Percentiles rank a stretch among this genome's conserved stretches.
Evolutionary conservation across 2,888 invertebrate species (phyloP).

Genomic region (Melanostoma mellinum): DNA sequence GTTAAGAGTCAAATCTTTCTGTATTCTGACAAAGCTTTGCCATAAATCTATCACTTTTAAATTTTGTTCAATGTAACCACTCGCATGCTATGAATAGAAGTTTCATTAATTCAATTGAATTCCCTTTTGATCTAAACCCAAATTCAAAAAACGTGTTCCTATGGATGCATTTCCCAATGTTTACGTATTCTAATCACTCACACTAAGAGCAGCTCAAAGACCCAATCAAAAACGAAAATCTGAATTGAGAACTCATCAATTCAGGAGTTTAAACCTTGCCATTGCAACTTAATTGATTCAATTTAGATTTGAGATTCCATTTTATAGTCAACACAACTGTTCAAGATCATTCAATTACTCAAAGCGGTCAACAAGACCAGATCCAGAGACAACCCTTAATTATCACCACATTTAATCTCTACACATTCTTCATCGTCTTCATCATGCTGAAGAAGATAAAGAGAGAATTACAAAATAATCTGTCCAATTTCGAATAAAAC

Average conservation of each 20-base stretch:
- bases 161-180: too few species aligned
- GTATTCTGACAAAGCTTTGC: too few species aligned
- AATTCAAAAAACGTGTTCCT: too few species aligned
- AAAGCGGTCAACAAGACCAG: constrained; percentile 47
- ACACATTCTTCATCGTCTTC: constrained; percentile 3
- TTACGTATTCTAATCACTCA: too few species aligned
- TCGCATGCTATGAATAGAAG: too few species aligned
- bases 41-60: too few species aligned
- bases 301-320: constrained; percentile 34
- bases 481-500: constrained; percentile 34
- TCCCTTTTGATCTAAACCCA: too few species aligned
- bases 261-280: constrained; percentile 21
- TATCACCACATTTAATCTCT: constrained; percentile 23
- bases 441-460: constrained; percentile 8
- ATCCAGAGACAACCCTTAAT: constrained; percentile 48
- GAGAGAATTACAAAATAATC: constrained; percentile 55
- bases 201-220: too few species aligned
- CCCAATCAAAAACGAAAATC: too few species aligned
- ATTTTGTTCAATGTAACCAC: too few species aligned
- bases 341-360: constrained; percentile 49
- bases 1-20: too few species aligned
- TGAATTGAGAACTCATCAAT: background rate
- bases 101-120: too few species aligned
- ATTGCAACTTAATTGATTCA: constrained; percentile 41
- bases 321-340: constrained; percentile 28